Evolutionary conservation across 2,113 vertebrate species (phyloP).

Genomic region (Arenaria interpres): DNA sequence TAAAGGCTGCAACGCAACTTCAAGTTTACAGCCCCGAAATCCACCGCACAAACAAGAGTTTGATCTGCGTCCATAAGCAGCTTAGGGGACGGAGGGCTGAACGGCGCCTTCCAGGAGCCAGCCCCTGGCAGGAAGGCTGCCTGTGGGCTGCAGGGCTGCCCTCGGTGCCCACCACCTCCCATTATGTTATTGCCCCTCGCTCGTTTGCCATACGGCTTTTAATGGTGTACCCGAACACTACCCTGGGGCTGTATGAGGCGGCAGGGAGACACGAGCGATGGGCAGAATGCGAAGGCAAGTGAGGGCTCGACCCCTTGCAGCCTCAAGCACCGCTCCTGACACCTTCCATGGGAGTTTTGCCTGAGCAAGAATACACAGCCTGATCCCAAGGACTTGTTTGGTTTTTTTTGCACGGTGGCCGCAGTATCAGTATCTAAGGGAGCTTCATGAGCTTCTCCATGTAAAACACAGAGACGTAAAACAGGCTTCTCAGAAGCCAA

Average conservation of each 20-base stretch:
- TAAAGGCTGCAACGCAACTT: neutral
- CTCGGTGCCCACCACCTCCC: rapidly evolving
- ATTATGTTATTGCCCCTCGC: rapidly evolving
- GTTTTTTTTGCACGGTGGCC: neutral
- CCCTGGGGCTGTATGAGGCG: neutral
- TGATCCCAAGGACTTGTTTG: neutral
- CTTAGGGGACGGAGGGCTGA: neutral
- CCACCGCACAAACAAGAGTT: neutral
- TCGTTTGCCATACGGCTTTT: neutral
- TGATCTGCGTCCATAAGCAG: neutral
- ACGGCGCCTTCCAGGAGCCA: neutral
- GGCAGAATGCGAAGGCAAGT: neutral
- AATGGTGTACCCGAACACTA: rapidly evolving
- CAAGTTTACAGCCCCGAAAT: neutral
- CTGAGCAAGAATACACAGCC: neutral
- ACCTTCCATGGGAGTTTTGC: neutral
- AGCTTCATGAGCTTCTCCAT: neutral
- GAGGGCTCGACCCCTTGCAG: neutral
- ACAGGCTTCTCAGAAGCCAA: slow-evolving; percentile 61
- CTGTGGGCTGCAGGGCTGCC: neutral
- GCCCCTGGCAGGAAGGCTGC: neutral
- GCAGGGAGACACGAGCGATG: neutral
- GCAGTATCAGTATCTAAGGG: neutral
- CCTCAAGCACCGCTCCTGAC: neutral
- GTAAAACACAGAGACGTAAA: slow-evolving; percentile 27